Evolutionary conservation across 2,113 vertebrate genomes (phyloP), one percentile per base, ranked within the genome.

Genomic region (Psophia crepitans): DNA sequence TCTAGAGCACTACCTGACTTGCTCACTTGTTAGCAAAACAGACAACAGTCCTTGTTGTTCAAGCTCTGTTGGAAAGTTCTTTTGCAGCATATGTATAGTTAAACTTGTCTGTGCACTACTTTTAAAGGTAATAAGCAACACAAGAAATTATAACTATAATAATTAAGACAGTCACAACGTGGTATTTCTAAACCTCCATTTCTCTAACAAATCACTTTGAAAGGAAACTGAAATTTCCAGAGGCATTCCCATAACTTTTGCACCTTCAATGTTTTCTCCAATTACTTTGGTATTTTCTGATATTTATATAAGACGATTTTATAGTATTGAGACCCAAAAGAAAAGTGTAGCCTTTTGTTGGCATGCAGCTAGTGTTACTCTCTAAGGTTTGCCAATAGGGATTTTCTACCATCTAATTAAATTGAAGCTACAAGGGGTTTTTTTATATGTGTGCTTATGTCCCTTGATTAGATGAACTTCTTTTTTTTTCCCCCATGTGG

Each of bases 351-450:
- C 54, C 60, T 87, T 84, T 92, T 83, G 73, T 51, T 95, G 79
- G 77, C 83, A 48, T 61, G 46, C 85, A 84, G 46, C 60, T 94
- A 53, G 35, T 35, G 37, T 80, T 94, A 84, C 51, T 87, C 57
- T 79, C 57, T 76, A 80, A 89, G 61, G 51, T 80, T 96, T 93
- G 89, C 92, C 95, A 94, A 4, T 35, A 87, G 94, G 79, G 65
- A 87, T 90, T 96, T 97, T 96, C 85, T 96, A 48, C 74, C 85
- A 69, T 89, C 79, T 96, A 93, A 94, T 95, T 97, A 97, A 96
- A 93, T 82, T 57, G 89, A 94, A 96, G 49, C 87, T 83, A 54
- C 44, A 85, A 65, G 53, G 33, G 5, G 5, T 1, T 84, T 80
- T 84, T 68, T 65, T 90, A 4, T 85, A 24, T 53, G 12, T 82